Evolutionary conservation across 2,888 invertebrate genomes (phyloP), one percentile per base, ranked within the genome.

Genomic region (Rhagonycha lutea): DNA sequence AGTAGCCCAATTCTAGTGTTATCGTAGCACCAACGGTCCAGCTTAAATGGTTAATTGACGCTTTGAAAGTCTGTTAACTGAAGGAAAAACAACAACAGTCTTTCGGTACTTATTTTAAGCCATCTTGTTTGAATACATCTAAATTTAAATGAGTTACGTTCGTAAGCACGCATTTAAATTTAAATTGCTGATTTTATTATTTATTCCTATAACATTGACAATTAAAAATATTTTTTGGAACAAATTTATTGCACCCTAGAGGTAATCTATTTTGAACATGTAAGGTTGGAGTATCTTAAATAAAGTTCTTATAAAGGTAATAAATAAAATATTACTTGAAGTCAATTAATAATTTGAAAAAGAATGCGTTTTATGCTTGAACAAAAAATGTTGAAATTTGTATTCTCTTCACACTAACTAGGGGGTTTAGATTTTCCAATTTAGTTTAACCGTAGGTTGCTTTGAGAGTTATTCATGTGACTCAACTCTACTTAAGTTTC

Each of bases 341-440:
- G 47, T 47, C 47, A 47, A 47, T 47, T 47, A 47, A 47, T 47
- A 47, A 47, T 47, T 47, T n/a, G 12, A n/a, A 47, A 47, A 47
- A 47, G n/a, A n/a, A 47, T n/a, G 8, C 47, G 47, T 47, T 47
- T 47, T 47, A 47, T 47, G n/a, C 47, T 85, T 85, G 85, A 86
- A 85, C 84, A 83, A 85, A 47, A 85, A 85, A 83, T 83, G 83
- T 84, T 81, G 82, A 83, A 84, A 85, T 86, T 86, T 85, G 85
- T 86, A 86, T 86, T 85, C 86, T 84, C 83, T 81, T 81, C 83
- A 81, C 83, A 78, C 73, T 82, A 82, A 83, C 82, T 81, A 83
- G 83, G 79, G 83, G 85, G 84, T 84, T 84, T 83, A 84, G 84
- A 84, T 85, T 85, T 84, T 83, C 83, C 83, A 71, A 81, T 83